Percentiles rank a stretch among this genome's conserved stretches.
These are phyloP conservation scores for Ctenomys sociabilis DNA, from an alignment of 2,113 vertebrate species.

Conservation along the genomic window DNA sequence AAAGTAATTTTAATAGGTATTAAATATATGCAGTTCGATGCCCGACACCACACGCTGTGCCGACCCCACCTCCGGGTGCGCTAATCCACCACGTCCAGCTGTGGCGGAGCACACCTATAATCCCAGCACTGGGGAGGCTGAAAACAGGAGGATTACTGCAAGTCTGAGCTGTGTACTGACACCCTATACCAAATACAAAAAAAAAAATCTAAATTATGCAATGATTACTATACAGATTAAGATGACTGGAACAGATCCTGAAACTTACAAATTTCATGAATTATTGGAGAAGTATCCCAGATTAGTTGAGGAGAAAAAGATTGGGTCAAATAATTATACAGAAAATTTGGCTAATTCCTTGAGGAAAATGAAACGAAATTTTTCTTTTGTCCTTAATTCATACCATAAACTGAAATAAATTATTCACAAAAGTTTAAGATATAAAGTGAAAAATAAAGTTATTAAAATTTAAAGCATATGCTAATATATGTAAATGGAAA, in stretches of 20 bases:
- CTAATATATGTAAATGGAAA: neutral
- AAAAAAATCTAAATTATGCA: neutral
- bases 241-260: neutral
- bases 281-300: neutral
- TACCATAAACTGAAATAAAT: neutral
- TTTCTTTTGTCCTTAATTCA: neutral
- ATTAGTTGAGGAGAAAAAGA: neutral
- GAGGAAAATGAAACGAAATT: neutral
- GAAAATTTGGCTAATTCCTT: conserved; percentile 24
- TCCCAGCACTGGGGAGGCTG: no score
- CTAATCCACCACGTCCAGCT: no score
- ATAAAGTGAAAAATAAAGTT: conserved; percentile 4
- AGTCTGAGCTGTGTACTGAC: no score
- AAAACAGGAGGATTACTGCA: no score
- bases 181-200: no score
- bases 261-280: neutral
- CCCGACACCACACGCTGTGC: no score
- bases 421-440: neutral
- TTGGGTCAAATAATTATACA: neutral
- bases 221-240: neutral
- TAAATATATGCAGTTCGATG: neutral
- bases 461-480: neutral
- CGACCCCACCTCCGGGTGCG: no score
- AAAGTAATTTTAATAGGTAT: neutral
- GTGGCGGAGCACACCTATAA: no score